A percentile compares a stretch with the other conserved stretches of the same genome.
phyloP scores from a whole-genome alignment of 30 jellyfish, hydroid and myxozoan genomes.

The Aurelia coerulea region DNA sequence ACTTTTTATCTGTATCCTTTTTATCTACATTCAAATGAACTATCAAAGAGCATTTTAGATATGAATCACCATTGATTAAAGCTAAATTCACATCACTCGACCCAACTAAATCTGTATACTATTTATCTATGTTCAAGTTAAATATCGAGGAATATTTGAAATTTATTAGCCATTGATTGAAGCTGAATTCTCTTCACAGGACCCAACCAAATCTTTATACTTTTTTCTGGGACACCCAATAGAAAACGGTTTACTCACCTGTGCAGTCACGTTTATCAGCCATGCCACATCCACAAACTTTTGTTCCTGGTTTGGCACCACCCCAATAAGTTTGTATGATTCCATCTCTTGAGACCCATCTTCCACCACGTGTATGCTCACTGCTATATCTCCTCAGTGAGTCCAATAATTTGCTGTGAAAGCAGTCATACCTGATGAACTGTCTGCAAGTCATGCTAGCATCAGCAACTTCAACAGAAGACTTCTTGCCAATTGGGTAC shows the following conservation, averaged over 20 bases:
- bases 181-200: too few species aligned
- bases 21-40: too few species aligned
- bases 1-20: too few species aligned
- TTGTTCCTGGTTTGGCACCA: constrained; percentile 89
- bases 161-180: too few species aligned
- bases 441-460: constrained; percentile 88
- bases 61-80: too few species aligned
- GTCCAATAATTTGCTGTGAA: constrained; percentile 78
- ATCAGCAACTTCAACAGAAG: constrained; percentile 68
- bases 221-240: too few species aligned
- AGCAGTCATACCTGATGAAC: constrained; percentile 88
- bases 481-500: constrained; percentile 47
- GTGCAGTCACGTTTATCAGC: constrained; percentile 79
- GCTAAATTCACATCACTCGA: too few species aligned
- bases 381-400: constrained; percentile 68
- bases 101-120: too few species aligned
- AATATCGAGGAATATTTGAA: too few species aligned
- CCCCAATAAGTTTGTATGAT: constrained; percentile 96
- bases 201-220: too few species aligned
- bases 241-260: constrained; percentile 34
- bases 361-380: constrained; percentile 85
- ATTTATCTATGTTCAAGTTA: too few species aligned
- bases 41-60: too few species aligned
- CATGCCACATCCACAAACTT: constrained; percentile 95
- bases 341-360: constrained; percentile 89